These are phyloP conservation scores for Lophura nycthemera DNA, from an alignment of 2,113 vertebrate species.

Conservation along the genomic window DNA sequence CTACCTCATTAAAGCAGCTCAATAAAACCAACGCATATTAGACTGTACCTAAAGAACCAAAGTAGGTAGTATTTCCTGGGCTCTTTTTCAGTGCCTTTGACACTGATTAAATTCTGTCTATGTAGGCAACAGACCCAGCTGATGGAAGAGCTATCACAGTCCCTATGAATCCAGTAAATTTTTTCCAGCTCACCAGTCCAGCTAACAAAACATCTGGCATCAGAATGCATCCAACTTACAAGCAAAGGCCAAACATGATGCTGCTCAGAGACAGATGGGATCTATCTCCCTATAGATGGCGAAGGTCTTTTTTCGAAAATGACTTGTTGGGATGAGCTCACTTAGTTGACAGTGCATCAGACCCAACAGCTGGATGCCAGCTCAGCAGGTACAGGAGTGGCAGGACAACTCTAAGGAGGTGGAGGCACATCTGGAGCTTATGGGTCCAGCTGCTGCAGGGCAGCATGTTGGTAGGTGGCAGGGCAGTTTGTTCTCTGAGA, in stretches of 20 bases:
- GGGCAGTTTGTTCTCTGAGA: background rate
- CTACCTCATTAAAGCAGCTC: background rate
- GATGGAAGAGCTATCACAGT: background rate
- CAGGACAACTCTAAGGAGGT: background rate
- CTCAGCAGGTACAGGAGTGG: background rate
- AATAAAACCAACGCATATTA: background rate
- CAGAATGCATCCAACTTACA: background rate
- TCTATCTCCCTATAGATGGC: background rate
- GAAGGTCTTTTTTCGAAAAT: background rate
- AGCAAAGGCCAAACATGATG: background rate
- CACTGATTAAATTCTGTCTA: background rate
- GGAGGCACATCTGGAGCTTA: background rate
- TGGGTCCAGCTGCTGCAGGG: background rate
- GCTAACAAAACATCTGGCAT: background rate
- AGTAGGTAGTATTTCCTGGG: background rate
- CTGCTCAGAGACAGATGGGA: background rate
- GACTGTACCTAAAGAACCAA: background rate
- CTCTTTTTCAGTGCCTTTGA: background rate
- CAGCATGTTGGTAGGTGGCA: background rate
- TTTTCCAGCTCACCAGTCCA: background rate
- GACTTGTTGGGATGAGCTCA: background rate
- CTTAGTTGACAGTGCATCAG: background rate
- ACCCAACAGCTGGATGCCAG: background rate
- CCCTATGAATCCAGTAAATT: background rate
- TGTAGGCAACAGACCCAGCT: background rate